Evolutionary conservation across 2,797 vertebrate genomes (phyloP), one percentile per base, ranked within the genome.

Genomic region (Pogonophryne albipinna): DNA sequence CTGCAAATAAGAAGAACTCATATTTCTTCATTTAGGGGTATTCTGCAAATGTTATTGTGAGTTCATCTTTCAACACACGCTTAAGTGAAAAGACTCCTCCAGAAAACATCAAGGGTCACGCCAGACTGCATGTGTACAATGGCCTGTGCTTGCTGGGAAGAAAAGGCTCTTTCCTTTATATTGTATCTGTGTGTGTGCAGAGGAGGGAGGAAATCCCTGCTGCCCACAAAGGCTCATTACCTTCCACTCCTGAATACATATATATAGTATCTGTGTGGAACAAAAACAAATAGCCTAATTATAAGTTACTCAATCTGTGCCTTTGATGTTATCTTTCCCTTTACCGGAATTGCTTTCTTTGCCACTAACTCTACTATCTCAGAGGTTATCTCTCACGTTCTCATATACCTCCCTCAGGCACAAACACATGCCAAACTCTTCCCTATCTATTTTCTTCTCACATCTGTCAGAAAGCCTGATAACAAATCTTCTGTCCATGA

Each of bases 81-180:
- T 82, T 86, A 80, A 60, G 49, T 57, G 69, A 53, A 72, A 59
- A 71, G 67, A 76, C 70, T 62, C 78, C 65, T 67, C 46, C 34
- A 68, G 74, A 85, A 82, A 82, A 70, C 60, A 71, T 59, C 31
- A 60, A 57, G 51, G 47, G 68, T 44, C 59, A 88, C 44, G 69
- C 55, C 66, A 66, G 76, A 65, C 72, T 85, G 84, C 85, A 92
- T 74, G 1, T 50, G 88, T 74, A 80, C 82, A 85, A 79, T 87
- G 74, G 70, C 60, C 27, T 60, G 63, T 59, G 78, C 52, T 87
- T 65, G 42, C 52, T 64, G 45, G 23, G 19, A 84, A 80, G 72
- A 85, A 84, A 85, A 76, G 68, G 66, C 57, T 62, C 57, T 65
- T 72, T 78, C 38, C 76, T 85, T 75, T 65, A 66, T 66, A 81